phyloP scores from a whole-genome alignment of 2,888 invertebrate genomes.

The Chromoteleia sp. region DNA sequence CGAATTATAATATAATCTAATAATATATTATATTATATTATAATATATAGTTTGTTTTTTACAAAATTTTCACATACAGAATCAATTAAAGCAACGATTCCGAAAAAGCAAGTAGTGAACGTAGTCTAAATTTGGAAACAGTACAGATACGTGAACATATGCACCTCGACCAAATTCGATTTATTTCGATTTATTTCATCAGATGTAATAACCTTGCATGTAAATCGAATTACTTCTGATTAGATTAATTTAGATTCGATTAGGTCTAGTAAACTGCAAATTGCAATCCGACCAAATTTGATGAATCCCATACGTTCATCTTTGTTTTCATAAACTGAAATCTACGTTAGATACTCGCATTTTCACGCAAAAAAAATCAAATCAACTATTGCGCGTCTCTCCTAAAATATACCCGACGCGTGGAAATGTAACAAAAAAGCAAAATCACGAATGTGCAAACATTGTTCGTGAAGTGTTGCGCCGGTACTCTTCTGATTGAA shows the following conservation, averaged over 20 bases:
- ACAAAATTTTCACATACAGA: too few species aligned
- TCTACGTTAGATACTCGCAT: constrained; percentile 4
- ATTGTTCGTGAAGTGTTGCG: constrained; percentile 55
- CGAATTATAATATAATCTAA: too few species aligned
- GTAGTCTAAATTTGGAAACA: too few species aligned
- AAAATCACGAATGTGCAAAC: constrained; percentile 59
- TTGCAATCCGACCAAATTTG: neutral
- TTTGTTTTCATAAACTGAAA: neutral
- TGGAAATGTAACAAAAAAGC: constrained; percentile 24
- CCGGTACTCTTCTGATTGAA: constrained; percentile 50
- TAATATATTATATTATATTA: too few species aligned
- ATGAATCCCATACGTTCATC: neutral
- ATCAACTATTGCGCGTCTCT: constrained; percentile 21
- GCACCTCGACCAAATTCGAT: too few species aligned
- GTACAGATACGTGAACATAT: too few species aligned
- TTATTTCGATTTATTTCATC: too few species aligned
- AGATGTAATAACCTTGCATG: too few species aligned
- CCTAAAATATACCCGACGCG: constrained; percentile 21
- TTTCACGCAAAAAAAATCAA: constrained; percentile 6
- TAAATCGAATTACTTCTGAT: too few species aligned
- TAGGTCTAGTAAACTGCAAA: neutral
- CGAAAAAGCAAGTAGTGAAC: too few species aligned
- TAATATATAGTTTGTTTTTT: too few species aligned
- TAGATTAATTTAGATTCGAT: neutral
- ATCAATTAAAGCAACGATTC: too few species aligned